A percentile compares a stretch with the other conserved stretches of the same genome.
Evolutionary conservation across 2,797 vertebrate genomes (phyloP).

Genomic region (Neoniphon sammara): DNA sequence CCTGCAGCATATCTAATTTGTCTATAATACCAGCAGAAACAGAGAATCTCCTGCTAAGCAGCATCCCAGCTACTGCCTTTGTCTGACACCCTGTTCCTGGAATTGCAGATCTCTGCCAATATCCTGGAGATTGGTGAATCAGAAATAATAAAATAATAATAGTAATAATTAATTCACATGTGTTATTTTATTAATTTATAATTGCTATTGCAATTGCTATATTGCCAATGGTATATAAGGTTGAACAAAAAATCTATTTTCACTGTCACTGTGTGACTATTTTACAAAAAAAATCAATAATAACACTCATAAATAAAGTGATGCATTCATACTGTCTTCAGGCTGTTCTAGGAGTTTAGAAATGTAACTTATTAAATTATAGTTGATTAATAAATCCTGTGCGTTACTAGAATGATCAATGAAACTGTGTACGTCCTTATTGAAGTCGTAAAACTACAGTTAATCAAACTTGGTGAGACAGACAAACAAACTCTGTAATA

Average conservation of each 20-base stretch:
- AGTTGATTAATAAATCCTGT: not conserved
- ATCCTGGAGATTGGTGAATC: conserved; percentile 26
- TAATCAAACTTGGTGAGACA: not conserved
- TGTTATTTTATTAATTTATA: not conserved
- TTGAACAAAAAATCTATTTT: not conserved
- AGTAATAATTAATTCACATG: not conserved
- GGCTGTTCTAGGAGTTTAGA: too few species aligned
- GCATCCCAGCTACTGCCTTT: conserved; percentile 64
- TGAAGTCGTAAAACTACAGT: not conserved
- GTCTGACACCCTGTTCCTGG: conserved; percentile 56
- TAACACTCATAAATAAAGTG: not conserved
- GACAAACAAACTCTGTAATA: not conserved
- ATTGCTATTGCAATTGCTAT: too few species aligned
- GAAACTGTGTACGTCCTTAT: not conserved
- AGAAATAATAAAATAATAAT: not conserved
- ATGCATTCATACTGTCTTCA: not conserved
- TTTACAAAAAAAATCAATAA: not conserved
- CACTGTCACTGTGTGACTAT: not conserved
- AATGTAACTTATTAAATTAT: too few species aligned
- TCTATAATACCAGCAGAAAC: conserved; percentile 88
- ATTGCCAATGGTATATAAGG: too few species aligned
- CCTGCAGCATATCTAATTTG: conserved; percentile 88
- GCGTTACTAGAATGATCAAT: not conserved
- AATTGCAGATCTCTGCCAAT: conserved; percentile 44
- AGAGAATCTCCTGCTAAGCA: conserved; percentile 65